phyloP scores from a whole-genome alignment of 2,888 invertebrate genomes.

The Sympetrum striolatum region DNA sequence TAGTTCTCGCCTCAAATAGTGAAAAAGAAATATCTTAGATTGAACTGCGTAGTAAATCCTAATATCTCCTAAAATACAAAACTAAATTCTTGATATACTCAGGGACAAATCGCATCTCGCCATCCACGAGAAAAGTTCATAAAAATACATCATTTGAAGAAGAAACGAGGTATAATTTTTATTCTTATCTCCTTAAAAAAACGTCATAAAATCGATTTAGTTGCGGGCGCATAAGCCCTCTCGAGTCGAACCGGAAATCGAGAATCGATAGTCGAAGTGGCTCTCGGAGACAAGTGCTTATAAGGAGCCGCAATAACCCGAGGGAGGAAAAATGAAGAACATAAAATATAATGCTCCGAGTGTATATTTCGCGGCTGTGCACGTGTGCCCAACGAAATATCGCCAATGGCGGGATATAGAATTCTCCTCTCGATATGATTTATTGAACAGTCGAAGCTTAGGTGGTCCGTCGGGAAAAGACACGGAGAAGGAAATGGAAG shows the following conservation, averaged over 20 bases:
- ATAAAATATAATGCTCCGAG: slow-evolving; percentile 29
- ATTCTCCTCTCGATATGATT: background rate
- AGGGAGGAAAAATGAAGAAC: background rate
- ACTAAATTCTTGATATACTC: no score
- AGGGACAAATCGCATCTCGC: no score
- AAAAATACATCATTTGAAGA: no score
- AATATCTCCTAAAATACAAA: no score
- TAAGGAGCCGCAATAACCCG: slow-evolving; percentile 13
- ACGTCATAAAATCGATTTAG: no score
- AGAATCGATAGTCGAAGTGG: slow-evolving; percentile 13
- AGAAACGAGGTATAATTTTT: no score
- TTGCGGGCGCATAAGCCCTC: no score
- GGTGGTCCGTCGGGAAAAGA: background rate
- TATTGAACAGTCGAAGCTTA: background rate
- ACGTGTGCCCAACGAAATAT: slow-evolving; percentile 22
- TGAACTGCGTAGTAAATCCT: no score
- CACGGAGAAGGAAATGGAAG: background rate
- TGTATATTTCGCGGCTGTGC: slow-evolving; percentile 12
- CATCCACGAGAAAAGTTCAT: no score
- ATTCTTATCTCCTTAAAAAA: no score
- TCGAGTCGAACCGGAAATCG: background rate
- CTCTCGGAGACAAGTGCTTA: slow-evolving; percentile 24
- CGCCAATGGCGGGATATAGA: slow-evolving; percentile 1
- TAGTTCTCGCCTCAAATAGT: no score
- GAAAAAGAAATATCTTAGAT: no score